Conservation (phyloP, 1,140 invertebrate genomes). For the Drosophila yakuba region DNA sequence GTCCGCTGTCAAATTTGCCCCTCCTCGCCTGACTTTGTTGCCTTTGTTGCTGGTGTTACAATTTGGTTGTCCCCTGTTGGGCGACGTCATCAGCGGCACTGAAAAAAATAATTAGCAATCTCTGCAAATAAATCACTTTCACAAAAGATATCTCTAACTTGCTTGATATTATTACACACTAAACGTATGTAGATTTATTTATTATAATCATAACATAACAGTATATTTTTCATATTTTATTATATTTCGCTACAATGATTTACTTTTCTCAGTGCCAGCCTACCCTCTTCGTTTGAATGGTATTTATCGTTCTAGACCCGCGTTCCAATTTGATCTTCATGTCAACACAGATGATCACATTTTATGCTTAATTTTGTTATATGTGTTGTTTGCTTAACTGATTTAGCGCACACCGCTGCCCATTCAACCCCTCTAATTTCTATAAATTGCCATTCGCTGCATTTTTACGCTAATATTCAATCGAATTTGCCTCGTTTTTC, state of each 20-base stretch:
- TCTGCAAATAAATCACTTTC: no score
- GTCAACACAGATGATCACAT: slow-evolving; percentile 85
- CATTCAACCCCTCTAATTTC: slow-evolving; percentile 3
- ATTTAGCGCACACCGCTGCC: slow-evolving; percentile 49
- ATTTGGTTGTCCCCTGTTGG: slow-evolving; percentile 68
- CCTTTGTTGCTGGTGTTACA: slow-evolving; percentile 74
- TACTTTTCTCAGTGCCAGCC: slow-evolving; percentile 10
- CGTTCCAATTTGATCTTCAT: slow-evolving; percentile 74
- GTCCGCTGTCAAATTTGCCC: slow-evolving; percentile 4
- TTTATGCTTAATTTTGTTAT: slow-evolving; percentile 80
- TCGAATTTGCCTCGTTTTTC: slow-evolving; percentile 57
- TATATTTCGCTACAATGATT: no score
- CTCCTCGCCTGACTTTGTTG: slow-evolving; percentile 47
- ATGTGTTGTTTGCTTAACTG: slow-evolving; percentile 70
- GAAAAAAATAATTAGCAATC: neutral
- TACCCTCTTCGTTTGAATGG: slow-evolving; percentile 21
- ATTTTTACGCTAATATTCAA: slow-evolving; percentile 57
- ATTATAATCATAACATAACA: no score
- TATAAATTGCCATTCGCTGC: slow-evolving; percentile 16
- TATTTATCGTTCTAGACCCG: slow-evolving; percentile 16
- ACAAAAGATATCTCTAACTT: no score
- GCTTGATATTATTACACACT: no score
- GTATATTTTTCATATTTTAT: no score
- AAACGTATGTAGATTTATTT: no score
- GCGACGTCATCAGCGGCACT: slow-evolving; percentile 32